Percentiles rank a stretch among this genome's conserved stretches.
These are phyloP conservation scores for Papilio demoleus DNA, from an alignment of 2,888 invertebrate species.

Conservation along the genomic window DNA sequence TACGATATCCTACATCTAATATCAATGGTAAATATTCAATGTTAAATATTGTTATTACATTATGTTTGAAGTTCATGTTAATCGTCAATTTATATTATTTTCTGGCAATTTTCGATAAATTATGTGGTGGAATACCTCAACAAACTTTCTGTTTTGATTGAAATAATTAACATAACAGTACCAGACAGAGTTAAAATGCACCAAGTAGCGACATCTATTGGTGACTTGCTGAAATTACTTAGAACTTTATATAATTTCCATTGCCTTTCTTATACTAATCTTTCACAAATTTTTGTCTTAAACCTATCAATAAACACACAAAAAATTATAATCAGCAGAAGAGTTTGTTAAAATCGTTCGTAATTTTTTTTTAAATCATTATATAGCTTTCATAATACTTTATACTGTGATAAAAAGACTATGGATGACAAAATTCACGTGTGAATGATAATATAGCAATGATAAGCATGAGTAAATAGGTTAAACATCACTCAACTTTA, in stretches of 20 bases:
- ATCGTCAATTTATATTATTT: constrained; percentile 41
- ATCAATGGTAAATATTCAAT: too few species aligned
- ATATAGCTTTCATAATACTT: not conserved
- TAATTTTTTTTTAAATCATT: not conserved
- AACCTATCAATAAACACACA: too few species aligned
- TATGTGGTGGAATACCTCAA: not conserved
- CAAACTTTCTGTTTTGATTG: not conserved
- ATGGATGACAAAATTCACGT: constrained; percentile 1
- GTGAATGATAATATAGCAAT: constrained; percentile 4
- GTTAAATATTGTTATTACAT: too few species aligned
- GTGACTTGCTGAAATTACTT: not conserved
- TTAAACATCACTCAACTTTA: constrained; percentile 25
- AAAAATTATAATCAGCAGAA: too few species aligned
- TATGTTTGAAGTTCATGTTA: constrained; percentile 45
- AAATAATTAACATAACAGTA: not conserved
- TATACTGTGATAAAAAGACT: not conserved
- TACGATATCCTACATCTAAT: too few species aligned
- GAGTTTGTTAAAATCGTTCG: too few species aligned
- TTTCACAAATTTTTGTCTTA: not conserved
- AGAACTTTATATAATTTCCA: not conserved
- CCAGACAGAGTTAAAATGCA: not conserved
- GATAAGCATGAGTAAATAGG: constrained; percentile 20
- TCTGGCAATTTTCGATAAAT: constrained; percentile 16
- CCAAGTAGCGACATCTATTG: constrained; percentile 29
- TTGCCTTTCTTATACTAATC: not conserved